phyloP scores from a whole-genome alignment of 2,113 vertebrate species.

The Saguinus midas region DNA sequence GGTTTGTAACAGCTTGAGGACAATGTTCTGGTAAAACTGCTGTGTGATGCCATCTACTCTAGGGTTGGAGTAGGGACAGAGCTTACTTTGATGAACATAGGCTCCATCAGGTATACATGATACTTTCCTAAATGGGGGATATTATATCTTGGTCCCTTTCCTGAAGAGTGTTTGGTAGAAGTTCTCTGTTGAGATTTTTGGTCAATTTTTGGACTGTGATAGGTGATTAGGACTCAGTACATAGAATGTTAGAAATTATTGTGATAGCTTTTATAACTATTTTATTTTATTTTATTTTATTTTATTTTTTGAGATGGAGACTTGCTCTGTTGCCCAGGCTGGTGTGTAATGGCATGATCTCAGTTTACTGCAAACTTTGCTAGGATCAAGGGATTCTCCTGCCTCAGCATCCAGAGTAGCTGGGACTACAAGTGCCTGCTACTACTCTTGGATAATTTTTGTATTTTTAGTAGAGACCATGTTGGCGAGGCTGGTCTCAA shows the following conservation, averaged over 20 bases:
- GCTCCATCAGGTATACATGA: neutral
- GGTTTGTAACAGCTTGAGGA: constrained; percentile 36
- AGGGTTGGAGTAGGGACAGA: neutral
- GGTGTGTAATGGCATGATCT: no score
- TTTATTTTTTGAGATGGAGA: no score
- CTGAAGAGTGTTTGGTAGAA: neutral
- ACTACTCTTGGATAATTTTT: no score
- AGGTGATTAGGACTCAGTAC: neutral
- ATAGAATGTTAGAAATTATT: neutral
- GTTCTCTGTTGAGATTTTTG: constrained; percentile 42
- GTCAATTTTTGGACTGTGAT: neutral
- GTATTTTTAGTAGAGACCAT: no score
- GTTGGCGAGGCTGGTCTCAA: no score
- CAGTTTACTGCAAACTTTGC: no score
- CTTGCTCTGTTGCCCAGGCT: no score
- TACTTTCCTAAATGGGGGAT: neutral
- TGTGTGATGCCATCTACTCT: neutral
- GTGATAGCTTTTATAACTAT: neutral
- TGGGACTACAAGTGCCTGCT: no score
- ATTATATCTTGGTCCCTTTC: neutral
- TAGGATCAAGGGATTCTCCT: no score
- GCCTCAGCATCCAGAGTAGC: no score
- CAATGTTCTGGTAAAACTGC: neutral
- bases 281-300: no score
- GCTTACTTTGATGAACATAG: neutral